Evolutionary conservation across 1,140 invertebrate species (phyloP), one percentile per base, ranked within the genome.

Genomic region (Pseudomyrmex concolor): DNA sequence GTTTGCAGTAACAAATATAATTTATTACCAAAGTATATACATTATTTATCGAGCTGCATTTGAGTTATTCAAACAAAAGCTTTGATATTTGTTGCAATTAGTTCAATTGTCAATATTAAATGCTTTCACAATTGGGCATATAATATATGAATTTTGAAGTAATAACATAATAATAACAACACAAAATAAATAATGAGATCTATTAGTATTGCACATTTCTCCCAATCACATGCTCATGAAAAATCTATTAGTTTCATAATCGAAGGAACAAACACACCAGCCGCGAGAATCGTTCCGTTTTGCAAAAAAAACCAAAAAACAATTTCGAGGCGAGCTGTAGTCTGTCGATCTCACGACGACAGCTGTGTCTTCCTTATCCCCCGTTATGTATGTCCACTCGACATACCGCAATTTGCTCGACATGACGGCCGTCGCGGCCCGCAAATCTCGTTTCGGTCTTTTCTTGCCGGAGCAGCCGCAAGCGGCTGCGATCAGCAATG

Each of bases 401-500:
- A 72, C 59, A 34, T 70, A 70, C 51, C 64, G 71, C 51, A 59
- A 85, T 50, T 45, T 25, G 50, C 45, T 83, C 54, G 60, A 55
- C 43, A 67, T 68, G 54, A 63, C 48, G 19, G 48, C 17, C 45
- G 59, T 51, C 50, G 50, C 43, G 55, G 34, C 4, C 43, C 34
- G 70, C 51, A 57, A 72, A 60, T 12, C 63, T 25, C 54, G 55
- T 25, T 34, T 34, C 25, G 43, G 73, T 54, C 50, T 72, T 12
- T 74, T 83, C 73, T 59, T 57, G 45, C 34, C 60, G 17, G 34
- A 55, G 73, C 54, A 55, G 73, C 54, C 15, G 63, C 43, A 25
- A 59, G 34, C 43, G 59, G 67, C 67, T 74, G 55, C 86, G 84
- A 81, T 84, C 86, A 12, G 22, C 54, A 50, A 72, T 81, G 70